Evolutionary conservation across 2,888 invertebrate species (phyloP), one percentile per base, ranked within the genome.

Genomic region (Galerucella nymphaeae): DNA sequence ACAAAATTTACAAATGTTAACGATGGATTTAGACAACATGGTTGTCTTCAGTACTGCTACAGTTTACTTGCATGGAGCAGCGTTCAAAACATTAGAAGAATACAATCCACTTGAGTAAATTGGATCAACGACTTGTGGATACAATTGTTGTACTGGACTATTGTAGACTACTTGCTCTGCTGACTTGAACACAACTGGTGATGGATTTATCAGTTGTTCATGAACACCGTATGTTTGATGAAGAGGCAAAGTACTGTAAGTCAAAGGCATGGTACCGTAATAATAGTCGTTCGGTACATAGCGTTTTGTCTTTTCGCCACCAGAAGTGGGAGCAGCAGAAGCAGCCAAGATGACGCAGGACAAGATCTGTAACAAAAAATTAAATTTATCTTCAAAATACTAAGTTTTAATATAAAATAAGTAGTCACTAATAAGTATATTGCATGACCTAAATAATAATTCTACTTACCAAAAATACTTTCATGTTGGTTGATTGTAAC

Each of bases 391-490:
- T 30, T 30, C 8, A 8, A 30, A 30, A 30, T 30, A 30, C 23
- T 5, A 23, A 23, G 23, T 23, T 23, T 23, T 1, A 23, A 23
- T 23, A 23, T 23, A 3, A 23, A 23, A 23, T 23, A 23, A n/a
- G n/a, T n/a, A n/a, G n/a, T n/a, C n/a, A n/a, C n/a, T n/a, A n/a
- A n/a, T n/a, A n/a, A n/a, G n/a, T n/a, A n/a, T n/a, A n/a, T n/a
- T n/a, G n/a, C n/a, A n/a, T n/a, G n/a, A n/a, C n/a, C n/a, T n/a
- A n/a, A n/a, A n/a, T n/a, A n/a, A n/a, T n/a, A n/a, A 30, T 42
- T 66, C 1, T 23, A 75, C 77, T 76, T 74, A 78, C 78, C 77
- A 77, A 64, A 65, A 76, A 53, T 18, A 66, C 63, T 66, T 76
- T 78, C 78, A 78, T 78, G 10, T 45, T 30, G 58, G 1, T 14